Percentiles rank a stretch among this genome's conserved stretches.
Evolutionary conservation across 2,113 vertebrate genomes (phyloP).

Genomic region (Phyllopteryx taeniolatus): DNA sequence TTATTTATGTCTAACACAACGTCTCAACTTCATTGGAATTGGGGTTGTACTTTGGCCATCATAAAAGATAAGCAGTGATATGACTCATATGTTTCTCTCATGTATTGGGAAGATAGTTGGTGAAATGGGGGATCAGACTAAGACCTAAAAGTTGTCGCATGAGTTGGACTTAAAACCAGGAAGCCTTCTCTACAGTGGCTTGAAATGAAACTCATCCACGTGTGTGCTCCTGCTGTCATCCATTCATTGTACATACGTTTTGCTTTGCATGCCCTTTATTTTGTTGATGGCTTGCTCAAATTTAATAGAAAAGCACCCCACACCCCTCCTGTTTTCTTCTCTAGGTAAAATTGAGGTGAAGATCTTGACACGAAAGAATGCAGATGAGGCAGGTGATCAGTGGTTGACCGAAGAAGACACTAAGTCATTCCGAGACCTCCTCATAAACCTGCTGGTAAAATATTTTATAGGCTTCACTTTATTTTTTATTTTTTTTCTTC

Average conservation of each 20-base stretch:
- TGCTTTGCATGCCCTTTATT: neutral
- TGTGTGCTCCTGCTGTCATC: slow-evolving; percentile 37
- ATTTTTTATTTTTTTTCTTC: no score
- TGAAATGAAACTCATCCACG: slow-evolving; percentile 23
- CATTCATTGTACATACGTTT: slow-evolving; percentile 14
- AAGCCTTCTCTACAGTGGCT: neutral
- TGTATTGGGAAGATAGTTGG: neutral
- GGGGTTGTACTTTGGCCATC: slow-evolving; percentile 12
- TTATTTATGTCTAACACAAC: no score
- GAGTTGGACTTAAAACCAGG: neutral
- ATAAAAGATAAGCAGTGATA: neutral
- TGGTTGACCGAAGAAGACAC: slow-evolving; percentile 92
- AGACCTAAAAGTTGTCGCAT: neutral
- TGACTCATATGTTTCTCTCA: neutral
- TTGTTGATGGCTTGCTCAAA: neutral
- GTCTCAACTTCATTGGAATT: no score
- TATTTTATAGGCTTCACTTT: neutral
- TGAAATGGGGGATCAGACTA: neutral
- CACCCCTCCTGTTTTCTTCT: neutral
- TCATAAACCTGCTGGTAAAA: slow-evolving; percentile 89
- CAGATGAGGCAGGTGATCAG: slow-evolving; percentile 82
- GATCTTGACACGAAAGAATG: slow-evolving; percentile 80
- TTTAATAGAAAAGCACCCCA: neutral
- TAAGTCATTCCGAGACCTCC: slow-evolving; percentile 88
- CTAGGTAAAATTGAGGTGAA: slow-evolving; percentile 93